A percentile compares a stretch with the other conserved stretches of the same genome.
Conservation (phyloP, 2,888 invertebrate species). For the Agrotis clavis region DNA sequence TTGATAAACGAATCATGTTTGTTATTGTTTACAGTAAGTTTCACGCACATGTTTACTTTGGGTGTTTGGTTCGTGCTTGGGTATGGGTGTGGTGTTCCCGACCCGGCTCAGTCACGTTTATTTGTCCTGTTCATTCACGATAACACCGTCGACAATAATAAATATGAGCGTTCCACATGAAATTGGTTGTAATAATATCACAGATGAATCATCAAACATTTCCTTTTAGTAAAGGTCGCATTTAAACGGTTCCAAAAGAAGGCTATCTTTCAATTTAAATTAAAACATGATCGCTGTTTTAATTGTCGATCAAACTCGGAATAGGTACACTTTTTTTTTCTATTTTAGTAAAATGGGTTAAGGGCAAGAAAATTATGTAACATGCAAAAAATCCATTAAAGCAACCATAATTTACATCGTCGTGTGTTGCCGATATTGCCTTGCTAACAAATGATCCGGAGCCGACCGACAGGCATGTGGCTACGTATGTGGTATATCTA, state of each 20-base stretch:
- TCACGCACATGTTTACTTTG: constrained; percentile 1
- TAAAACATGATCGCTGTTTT: no score
- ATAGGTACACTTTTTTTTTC: no score
- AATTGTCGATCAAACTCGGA: no score
- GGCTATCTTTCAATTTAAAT: no score
- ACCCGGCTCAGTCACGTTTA: constrained; percentile 5
- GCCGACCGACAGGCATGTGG: background rate
- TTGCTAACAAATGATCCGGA: background rate
- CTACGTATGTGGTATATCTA: background rate
- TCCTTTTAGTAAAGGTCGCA: background rate
- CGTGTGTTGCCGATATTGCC: background rate
- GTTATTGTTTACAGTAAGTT: constrained; percentile 8
- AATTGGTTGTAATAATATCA: constrained; percentile 12
- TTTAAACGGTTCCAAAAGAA: no score
- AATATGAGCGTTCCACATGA: constrained; percentile 3
- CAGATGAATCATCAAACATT: constrained; percentile 5
- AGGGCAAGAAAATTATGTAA: no score
- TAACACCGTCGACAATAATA: constrained; percentile 8
- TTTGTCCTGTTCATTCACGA: constrained; percentile 21
- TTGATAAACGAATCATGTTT: background rate
- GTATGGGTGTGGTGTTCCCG: background rate
- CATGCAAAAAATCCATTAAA: background rate
- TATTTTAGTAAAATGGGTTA: background rate
- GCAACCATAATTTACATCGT: background rate
- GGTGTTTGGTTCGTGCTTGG: background rate